These are phyloP conservation scores for Natrix natrix DNA, from an alignment of 2,797 vertebrate genomes.

Conservation along the genomic window DNA sequence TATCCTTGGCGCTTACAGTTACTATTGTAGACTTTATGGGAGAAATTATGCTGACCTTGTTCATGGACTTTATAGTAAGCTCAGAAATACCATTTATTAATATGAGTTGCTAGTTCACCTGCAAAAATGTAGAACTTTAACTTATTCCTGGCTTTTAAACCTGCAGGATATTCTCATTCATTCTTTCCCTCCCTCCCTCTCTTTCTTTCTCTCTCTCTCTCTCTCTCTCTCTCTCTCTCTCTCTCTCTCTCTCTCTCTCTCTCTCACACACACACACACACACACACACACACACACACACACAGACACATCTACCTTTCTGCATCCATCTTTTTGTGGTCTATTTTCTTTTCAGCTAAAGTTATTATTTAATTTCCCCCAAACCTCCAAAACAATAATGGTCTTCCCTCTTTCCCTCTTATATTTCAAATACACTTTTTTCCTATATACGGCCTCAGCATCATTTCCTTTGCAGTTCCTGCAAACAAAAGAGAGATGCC, in stretches of 20 bases:
- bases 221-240: no score
- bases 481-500: not conserved
- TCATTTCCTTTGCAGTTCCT: not conserved
- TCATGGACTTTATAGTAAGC: no score
- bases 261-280: no score
- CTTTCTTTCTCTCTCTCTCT: fast-evolving
- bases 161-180: not conserved
- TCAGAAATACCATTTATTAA: not conserved
- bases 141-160: no score
- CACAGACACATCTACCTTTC: not conserved
- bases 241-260: no score
- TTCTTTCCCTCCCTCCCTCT: not conserved
- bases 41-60: not conserved
- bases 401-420: not conserved
- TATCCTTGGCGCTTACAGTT: not conserved
- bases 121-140: no score
- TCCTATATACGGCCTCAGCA: not conserved
- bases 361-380: not conserved
- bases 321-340: not conserved
- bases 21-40: not conserved
- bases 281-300: no score
- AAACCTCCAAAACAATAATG: not conserved
- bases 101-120: not conserved
- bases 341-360: not conserved
- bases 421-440: no score